Conservation (phyloP, 2,113 vertebrate species). For the human region DNA sequence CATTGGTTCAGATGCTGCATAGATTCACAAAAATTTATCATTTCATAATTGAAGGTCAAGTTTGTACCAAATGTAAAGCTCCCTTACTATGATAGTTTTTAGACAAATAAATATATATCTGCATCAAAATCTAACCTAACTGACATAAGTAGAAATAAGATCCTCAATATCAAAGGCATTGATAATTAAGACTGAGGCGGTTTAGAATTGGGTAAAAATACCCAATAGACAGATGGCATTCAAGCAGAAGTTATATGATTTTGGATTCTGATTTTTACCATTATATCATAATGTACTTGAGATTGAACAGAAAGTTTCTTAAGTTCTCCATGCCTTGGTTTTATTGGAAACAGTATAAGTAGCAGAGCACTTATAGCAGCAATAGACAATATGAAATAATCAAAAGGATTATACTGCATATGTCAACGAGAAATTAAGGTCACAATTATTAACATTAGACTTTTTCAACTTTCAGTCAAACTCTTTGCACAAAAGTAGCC, state of each 20-base stretch:
- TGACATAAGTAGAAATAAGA: neutral
- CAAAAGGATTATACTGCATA: slow-evolving; percentile 16
- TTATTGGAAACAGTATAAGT: neutral
- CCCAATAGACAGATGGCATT: neutral
- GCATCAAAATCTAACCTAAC: slow-evolving; percentile 14
- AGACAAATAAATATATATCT: slow-evolving; percentile 46
- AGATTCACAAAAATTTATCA: slow-evolving; percentile 21
- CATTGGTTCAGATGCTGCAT: neutral
- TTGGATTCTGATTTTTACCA: slow-evolving; percentile 51
- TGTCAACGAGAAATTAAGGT: slow-evolving; percentile 41
- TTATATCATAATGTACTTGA: neutral
- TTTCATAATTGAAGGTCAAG: neutral
- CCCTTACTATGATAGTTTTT: slow-evolving; percentile 7
- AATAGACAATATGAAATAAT: neutral
- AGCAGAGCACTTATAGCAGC: neutral
- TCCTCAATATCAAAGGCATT: neutral
- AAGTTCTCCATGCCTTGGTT: slow-evolving; percentile 31
- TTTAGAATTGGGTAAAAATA: slow-evolving; percentile 11
- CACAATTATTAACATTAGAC: slow-evolving; percentile 34
- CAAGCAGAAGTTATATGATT: neutral
- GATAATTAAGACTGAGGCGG: neutral
- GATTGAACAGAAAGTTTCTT: neutral
- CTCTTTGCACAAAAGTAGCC: neutral
- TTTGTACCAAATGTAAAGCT: slow-evolving; percentile 51
- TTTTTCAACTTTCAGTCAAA: slow-evolving; percentile 26